Base-by-base conservation (phyloP, 1,140 invertebrate species). In the Kradibia gibbosae region DNA sequence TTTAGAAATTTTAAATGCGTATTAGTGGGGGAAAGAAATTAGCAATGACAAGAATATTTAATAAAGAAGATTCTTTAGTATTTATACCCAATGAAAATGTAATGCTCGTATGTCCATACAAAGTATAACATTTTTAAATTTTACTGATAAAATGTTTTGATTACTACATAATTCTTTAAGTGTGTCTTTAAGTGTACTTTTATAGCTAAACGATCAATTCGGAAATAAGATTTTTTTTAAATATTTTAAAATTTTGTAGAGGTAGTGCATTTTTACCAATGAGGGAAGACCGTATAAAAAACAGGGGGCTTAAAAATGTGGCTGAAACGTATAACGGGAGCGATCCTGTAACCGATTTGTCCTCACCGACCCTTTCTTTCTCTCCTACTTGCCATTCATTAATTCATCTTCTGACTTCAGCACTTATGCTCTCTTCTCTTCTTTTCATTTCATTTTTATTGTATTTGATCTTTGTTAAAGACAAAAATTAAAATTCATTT, bases 381-480 rank as follows among this genome's bases (percentile, higher is more conserved):
- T 22, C 62, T 22, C 28, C 55, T 57, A 8, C 55, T 17, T 10
- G 45, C 45, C 17, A 10, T 17, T 17, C 45, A 10, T 17, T 48
- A 10, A 48, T 48, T 48, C 45, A 17, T 86, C 83, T 84, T 80
- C 80, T 81, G 5, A 17, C 15, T 8, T 31, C 57, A n/a, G n/a
- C n/a, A n/a, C n/a, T n/a, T n/a, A n/a, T n/a, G n/a, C n/a, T n/a
- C n/a, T n/a, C n/a, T n/a, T 60, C 55, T 60, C 55, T 31, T 25
- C 34, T 15, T 31, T 31, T 34, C 60, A 17, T 13, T 34, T 22
- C 13, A 36, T 22, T 3, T 31, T 45, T 50, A 45, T 1, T 31
- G 71, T 17, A n/a, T 39, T 67, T 36, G 84, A 88, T 89, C 87
- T 88, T 89, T 90, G 89, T 91, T 91, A 90, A 90, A n/a, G n/a